Evolutionary conservation across 2,113 vertebrate genomes (phyloP), one percentile per base, ranked within the genome.

Genomic region (Onychostruthus taczanowskii): DNA sequence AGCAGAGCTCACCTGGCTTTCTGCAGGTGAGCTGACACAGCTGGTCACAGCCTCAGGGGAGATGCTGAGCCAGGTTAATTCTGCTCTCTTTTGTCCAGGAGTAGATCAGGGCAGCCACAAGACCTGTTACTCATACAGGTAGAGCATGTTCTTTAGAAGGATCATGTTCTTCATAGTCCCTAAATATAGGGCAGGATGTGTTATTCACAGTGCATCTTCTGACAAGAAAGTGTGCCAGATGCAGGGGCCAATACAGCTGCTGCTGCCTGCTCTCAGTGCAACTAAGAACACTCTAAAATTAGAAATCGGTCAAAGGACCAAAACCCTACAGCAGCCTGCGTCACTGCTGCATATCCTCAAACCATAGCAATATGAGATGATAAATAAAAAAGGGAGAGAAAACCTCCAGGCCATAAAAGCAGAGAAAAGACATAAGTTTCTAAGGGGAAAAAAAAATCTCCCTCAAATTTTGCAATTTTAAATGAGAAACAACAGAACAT

Each of bases 331-430:
- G 77, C 84, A 95, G 49, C 80, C 50, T 97, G 49, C 61, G 67
- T 95, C 94, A 95, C 37, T 77, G 37, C 95, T 86, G 43, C 93
- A 2, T 78, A 41, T 88, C 89, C 96, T 95, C 93, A 97, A 96
- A 93, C 79, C 31, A 56, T 10, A 11, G 86, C 73, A 82, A 74
- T 96, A 93, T 58, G 53, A 94, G 58, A 95, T 62, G 64, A 90
- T 62, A 69, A 95, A 96, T 88, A 55, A 96, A 96, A 94, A 53
- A 83, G 61, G 77, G 72, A 82, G 37, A 90, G 22, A 93, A 87
- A 93, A 81, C 47, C 83, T 94, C 35, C 66, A 52, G 94, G 84
- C 73, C 86, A 87, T 68, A 94, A 91, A 95, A 92, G 49, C 35
- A 82, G 84, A 94, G 46, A 85, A 93, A 94, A 88, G 4, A 7